These are phyloP conservation scores for Temnopleurus reevesii DNA, from an alignment of 53 echinoderm and acorn worm genomes.

Conservation along the genomic window DNA sequence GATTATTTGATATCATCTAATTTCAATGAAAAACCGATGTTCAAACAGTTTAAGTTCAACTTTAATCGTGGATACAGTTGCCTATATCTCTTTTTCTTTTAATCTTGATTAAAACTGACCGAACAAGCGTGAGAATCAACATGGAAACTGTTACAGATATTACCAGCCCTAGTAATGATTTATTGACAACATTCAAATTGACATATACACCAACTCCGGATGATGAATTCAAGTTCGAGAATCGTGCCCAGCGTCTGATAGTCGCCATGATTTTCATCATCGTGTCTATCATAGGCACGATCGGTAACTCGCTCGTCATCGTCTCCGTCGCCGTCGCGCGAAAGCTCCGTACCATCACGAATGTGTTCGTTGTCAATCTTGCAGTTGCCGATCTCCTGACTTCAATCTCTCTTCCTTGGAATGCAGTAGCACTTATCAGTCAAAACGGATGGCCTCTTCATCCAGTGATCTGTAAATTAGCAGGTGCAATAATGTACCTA, in stretches of 20 bases:
- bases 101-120: too few relatives aligned
- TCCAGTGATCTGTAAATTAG: slow-evolving; percentile 66
- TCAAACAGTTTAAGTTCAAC: too few relatives aligned
- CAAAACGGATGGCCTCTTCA: slow-evolving; percentile 67
- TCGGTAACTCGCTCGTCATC: slow-evolving; percentile 87
- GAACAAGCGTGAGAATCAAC: too few relatives aligned
- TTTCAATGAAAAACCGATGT: too few relatives aligned
- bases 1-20: too few relatives aligned
- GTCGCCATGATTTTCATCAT: slow-evolving; percentile 54
- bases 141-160: background rate
- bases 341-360: slow-evolving; percentile 85
- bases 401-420: slow-evolving; percentile 77
- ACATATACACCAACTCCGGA: background rate
- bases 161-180: background rate
- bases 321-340: slow-evolving; percentile 74
- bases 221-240: slow-evolving; percentile 34
- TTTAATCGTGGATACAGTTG: too few relatives aligned
- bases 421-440: slow-evolving; percentile 66
- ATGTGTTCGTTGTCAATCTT: slow-evolving; percentile 94
- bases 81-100: too few relatives aligned
- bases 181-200: background rate
- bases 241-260: slow-evolving; percentile 58
- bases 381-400: slow-evolving; percentile 86
- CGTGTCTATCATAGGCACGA: slow-evolving; percentile 58
- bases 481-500: slow-evolving; percentile 68